These are phyloP conservation scores for Tethea ocularis DNA, from an alignment of 2,888 invertebrate genomes.

Conservation along the genomic window DNA sequence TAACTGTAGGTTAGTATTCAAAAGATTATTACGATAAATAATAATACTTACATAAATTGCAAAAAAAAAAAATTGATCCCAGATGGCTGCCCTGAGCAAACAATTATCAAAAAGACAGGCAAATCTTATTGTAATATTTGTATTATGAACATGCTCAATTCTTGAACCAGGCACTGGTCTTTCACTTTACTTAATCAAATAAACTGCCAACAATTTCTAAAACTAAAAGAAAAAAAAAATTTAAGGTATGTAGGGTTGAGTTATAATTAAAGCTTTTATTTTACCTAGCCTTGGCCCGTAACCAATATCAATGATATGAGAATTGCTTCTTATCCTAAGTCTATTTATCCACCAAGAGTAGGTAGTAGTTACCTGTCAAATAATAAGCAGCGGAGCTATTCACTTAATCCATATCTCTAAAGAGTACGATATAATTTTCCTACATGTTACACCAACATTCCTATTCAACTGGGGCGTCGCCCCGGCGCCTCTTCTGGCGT, in stretches of 20 bases:
- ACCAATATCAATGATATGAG: no score
- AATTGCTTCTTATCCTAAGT: neutral
- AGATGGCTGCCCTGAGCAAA: no score
- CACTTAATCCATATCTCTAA: conserved; percentile 6
- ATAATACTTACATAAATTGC: no score
- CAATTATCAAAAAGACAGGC: no score
- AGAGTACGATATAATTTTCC: conserved; percentile 28
- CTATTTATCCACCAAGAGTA: neutral
- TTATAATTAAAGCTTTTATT: neutral
- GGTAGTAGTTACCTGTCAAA: neutral
- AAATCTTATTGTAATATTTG: no score
- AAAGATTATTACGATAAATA: no score
- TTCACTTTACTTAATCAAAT: neutral
- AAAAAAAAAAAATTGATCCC: no score
- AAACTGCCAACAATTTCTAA: neutral
- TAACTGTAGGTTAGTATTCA: no score
- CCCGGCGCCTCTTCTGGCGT: conserved; percentile 55
- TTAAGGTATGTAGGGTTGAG: no score
- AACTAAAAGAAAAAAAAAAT: neutral
- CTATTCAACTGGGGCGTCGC: conserved; percentile 48
- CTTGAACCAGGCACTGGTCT: neutral
- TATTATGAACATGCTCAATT: neutral
- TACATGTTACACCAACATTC: conserved; percentile 55
- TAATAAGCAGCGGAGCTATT: conserved; percentile 10
- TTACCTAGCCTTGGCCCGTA: neutral